These are phyloP conservation scores for Microplitis manilae DNA, from an alignment of 2,888 invertebrate species.

Conservation along the genomic window DNA sequence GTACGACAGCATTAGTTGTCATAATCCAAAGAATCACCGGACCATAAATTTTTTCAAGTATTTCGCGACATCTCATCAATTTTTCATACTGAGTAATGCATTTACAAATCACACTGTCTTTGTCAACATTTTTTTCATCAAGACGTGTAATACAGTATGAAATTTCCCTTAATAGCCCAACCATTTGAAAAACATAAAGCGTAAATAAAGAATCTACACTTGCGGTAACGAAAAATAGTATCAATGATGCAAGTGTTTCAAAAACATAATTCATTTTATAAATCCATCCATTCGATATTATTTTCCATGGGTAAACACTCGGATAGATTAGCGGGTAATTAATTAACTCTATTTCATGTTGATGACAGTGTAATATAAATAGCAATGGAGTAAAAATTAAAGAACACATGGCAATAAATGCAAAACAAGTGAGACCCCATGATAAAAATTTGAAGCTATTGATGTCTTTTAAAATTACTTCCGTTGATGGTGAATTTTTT, in stretches of 20 bases:
- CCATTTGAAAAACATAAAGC: constrained; percentile 56
- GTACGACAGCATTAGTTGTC: constrained; percentile 25
- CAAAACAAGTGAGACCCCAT: background rate
- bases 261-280: constrained; percentile 48
- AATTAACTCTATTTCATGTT: background rate
- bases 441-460: background rate
- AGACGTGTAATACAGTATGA: constrained; percentile 39
- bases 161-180: constrained; percentile 52
- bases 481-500: background rate
- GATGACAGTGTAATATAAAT: background rate
- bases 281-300: constrained; percentile 8
- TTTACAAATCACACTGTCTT: constrained; percentile 7
- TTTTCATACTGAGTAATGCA: constrained; percentile 21
- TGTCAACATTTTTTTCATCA: background rate
- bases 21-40: constrained; percentile 31
- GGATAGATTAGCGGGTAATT: constrained; percentile 42
- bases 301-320: constrained; percentile 48
- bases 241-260: constrained; percentile 41
- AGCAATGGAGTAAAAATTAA: background rate
- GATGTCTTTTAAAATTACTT: background rate
- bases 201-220: constrained; percentile 55
- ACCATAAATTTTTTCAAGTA: constrained; percentile 34
- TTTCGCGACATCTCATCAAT: constrained; percentile 18
- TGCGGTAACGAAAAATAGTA: constrained; percentile 43
- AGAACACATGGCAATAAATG: background rate